phyloP scores from a whole-genome alignment of 2,113 vertebrate genomes.

The Ursus arctos region DNA sequence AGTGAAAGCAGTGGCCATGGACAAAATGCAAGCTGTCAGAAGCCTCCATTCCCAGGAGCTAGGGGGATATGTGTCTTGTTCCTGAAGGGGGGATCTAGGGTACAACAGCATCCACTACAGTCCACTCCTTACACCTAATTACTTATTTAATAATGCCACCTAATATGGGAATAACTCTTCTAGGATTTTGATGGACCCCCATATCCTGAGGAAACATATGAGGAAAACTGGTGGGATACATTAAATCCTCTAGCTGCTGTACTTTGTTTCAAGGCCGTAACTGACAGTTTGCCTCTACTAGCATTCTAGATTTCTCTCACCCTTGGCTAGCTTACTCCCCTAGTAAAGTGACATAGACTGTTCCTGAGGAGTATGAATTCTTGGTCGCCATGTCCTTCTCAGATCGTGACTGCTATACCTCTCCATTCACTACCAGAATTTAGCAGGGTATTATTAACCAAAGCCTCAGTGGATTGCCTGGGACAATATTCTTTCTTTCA shows the following conservation, averaged over 20 bases:
- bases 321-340: neutral
- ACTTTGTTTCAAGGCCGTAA: neutral
- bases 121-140: neutral
- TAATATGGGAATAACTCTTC: neutral
- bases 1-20: neutral
- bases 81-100: neutral
- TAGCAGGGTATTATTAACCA: neutral
- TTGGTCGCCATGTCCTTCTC: neutral
- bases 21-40: neutral
- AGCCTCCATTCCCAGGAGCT: neutral
- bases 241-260: accelerated
- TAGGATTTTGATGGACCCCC: neutral
- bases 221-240: neutral
- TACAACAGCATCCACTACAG: too few species aligned
- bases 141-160: neutral
- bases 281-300: neutral
- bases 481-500: neutral
- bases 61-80: neutral
- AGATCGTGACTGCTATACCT: neutral
- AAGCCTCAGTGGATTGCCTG: neutral
- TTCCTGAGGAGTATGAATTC: neutral
- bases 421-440: neutral
- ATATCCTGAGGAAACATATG: neutral
- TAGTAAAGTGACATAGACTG: neutral
- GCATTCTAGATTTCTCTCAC: neutral